Evolutionary conservation across 2,113 vertebrate genomes (phyloP).

Genomic region (Callionymus lyra): DNA sequence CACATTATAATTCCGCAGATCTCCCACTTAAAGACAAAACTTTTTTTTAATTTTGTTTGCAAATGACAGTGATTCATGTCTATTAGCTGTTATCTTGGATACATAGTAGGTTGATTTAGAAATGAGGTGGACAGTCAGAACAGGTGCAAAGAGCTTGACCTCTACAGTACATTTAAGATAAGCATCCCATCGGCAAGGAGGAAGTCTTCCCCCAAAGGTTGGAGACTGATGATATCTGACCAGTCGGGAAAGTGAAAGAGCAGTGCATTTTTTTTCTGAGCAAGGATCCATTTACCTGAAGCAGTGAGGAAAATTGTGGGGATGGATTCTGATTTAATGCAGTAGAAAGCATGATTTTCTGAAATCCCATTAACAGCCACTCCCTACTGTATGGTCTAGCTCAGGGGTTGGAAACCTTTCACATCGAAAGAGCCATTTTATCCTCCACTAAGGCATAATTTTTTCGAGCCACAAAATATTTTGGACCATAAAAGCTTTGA

Average conservation of each 20-base stretch:
- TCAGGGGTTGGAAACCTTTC: too few relatives aligned
- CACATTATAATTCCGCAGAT: slow-evolving; percentile 6
- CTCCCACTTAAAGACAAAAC: not conserved
- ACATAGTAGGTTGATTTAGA: too few relatives aligned
- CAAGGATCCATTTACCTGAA: slow-evolving; percentile 24
- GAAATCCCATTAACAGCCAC: too few relatives aligned
- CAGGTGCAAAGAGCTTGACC: slow-evolving; percentile 23
- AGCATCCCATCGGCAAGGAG: slow-evolving; percentile 28
- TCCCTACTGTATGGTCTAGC: too few relatives aligned
- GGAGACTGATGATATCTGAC: slow-evolving; percentile 43
- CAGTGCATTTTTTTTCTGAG: slow-evolving; percentile 7
- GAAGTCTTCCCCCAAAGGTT: slow-evolving; percentile 19
- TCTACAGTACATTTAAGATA: slow-evolving; percentile 32
- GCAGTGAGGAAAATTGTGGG: slow-evolving; percentile 12
- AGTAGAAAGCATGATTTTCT: too few relatives aligned
- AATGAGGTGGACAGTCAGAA: too few relatives aligned
- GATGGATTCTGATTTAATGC: slow-evolving; percentile 2
- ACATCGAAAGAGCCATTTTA: too few relatives aligned
- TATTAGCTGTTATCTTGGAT: not conserved
- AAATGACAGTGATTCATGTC: too few relatives aligned
- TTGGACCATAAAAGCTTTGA: too few relatives aligned
- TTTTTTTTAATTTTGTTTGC: too few relatives aligned
- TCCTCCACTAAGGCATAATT: too few relatives aligned
- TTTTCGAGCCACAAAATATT: too few relatives aligned
- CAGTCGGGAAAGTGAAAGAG: slow-evolving; percentile 24